These are phyloP conservation scores for Megalurothrips usitatus DNA, from an alignment of 2,888 invertebrate species.

Conservation along the genomic window DNA sequence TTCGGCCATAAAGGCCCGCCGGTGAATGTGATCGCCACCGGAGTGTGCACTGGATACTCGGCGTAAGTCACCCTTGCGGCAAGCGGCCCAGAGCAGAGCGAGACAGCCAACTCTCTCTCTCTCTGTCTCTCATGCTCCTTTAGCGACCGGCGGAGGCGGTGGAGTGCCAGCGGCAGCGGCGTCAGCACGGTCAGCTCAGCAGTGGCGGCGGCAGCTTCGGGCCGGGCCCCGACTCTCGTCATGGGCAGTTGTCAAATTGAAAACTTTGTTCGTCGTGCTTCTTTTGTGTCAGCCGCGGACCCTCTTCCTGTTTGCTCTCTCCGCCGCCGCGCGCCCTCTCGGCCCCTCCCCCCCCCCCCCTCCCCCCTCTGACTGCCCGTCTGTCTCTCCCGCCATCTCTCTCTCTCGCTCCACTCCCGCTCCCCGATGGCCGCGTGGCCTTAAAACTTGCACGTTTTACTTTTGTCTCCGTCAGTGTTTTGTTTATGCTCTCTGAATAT, in stretches of 20 bases:
- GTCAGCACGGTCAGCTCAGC: no score
- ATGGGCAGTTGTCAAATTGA: conserved; percentile 17
- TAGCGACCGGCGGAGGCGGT: no score
- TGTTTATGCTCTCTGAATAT: neutral
- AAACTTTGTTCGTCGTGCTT: conserved; percentile 6
- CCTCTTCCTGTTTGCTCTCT: neutral
- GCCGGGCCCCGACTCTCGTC: neutral
- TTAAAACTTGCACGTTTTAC: neutral
- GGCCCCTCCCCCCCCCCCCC: neutral
- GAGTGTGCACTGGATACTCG: no score
- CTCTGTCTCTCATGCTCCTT: no score
- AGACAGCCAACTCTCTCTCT: no score
- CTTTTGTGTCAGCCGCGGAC: neutral
- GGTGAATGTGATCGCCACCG: no score
- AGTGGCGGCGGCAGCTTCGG: no score
- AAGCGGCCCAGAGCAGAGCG: no score
- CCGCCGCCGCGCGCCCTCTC: no score
- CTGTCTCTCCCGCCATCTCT: neutral
- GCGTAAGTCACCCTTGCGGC: no score
- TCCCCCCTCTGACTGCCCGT: neutral
- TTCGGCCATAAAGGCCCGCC: no score
- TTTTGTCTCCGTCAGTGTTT: conserved; percentile 1
- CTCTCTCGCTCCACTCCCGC: neutral
- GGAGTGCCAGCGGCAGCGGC: no score
- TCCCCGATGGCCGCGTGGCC: neutral